Percentiles rank a stretch among this genome's conserved stretches.
Evolutionary conservation across 2,888 invertebrate species (phyloP).

Genomic region (Agriopis marginaria): DNA sequence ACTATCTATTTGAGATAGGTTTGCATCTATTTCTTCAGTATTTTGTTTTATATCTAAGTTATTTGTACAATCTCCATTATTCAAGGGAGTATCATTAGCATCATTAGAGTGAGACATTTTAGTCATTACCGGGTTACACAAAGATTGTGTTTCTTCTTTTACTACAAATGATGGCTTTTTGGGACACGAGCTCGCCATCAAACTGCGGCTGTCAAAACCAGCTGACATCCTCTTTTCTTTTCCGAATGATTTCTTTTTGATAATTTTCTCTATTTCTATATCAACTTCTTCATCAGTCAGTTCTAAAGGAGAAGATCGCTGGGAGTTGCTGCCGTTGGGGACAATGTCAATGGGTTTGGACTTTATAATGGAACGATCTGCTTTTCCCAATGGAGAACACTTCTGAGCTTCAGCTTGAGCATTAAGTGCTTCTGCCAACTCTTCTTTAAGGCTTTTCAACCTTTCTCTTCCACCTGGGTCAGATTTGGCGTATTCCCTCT

Average conservation of each 20-base stretch:
- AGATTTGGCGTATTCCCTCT: slow-evolving; percentile 90
- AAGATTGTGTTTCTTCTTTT: slow-evolving; percentile 55
- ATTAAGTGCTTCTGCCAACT: slow-evolving; percentile 79
- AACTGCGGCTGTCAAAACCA: slow-evolving; percentile 59
- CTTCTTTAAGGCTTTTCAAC: slow-evolving; percentile 80
- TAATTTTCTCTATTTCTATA: slow-evolving; percentile 88
- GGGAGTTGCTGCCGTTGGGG: slow-evolving; percentile 81
- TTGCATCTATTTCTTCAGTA: slow-evolving; percentile 55
- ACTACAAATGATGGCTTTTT: slow-evolving; percentile 60
- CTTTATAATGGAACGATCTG: slow-evolving; percentile 82
- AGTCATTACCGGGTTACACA: slow-evolving; percentile 53
- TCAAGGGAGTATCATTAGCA: slow-evolving; percentile 54
- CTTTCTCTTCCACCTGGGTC: slow-evolving; percentile 90
- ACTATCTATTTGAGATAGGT: slow-evolving; percentile 58
- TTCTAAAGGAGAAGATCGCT: slow-evolving; percentile 85
- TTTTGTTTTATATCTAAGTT: slow-evolving; percentile 49
- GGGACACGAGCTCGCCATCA: slow-evolving; percentile 54
- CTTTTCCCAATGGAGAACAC: slow-evolving; percentile 77
- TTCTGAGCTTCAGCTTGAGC: slow-evolving; percentile 73
- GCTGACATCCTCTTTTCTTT: slow-evolving; percentile 75
- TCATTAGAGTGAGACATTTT: slow-evolving; percentile 57
- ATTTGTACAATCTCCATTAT: slow-evolving; percentile 55
- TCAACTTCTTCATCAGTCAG: slow-evolving; percentile 89
- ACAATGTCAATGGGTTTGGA: slow-evolving; percentile 90
- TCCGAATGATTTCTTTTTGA: slow-evolving; percentile 84